Evolutionary conservation across 2,888 invertebrate genomes (phyloP), one percentile per base, ranked within the genome.

Genomic region (Lissonota sp.): DNA sequence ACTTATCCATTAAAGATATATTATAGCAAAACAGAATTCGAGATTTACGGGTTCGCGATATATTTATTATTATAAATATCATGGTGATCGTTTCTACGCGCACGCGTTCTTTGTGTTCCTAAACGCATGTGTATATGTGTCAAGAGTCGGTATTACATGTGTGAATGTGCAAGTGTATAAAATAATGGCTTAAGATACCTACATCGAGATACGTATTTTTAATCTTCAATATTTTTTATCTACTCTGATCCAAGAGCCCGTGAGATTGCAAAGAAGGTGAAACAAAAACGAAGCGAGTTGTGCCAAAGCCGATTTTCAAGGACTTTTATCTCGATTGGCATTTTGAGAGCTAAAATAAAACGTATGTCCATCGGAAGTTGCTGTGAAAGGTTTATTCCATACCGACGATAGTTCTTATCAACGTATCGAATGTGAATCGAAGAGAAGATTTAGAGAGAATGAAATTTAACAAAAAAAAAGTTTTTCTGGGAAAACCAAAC

Each of bases 401-500:
- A 84, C 74, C 82, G 83, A 44, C 51, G 16, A 53, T 62, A 37
- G 44, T 63, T 71, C 46, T 66, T 40, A 55, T 69, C 49, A 12
- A 70, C 26, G 70, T 64, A 66, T 71, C 60, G 51, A 75, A 62
- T 77, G 14, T 62, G 57, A 49, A 26, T 71, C 55, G 46, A 71
- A 66, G 57, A 55, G 16, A 6, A n/a, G 26, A 26, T 26, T 26
- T 26, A 37, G 57, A 42, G 49, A 39, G 49, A 46, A 8, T 16
- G 16, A 42, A 39, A 7, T n/a, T 60, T 40, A 39, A 39, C 46
- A 66, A 57, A 37, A 39, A 12, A 69, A 78, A 71, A 87, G 85
- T 87, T 85, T 87, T 84, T 87, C 87, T 89, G 90, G 90, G 90
- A 88, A 90, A 88, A 90, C 85, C 84, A 89, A 88, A 87, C 90